Evolutionary conservation across 2,888 invertebrate genomes (phyloP), one percentile per base, ranked within the genome.

Genomic region (Lomographa bimaculata): DNA sequence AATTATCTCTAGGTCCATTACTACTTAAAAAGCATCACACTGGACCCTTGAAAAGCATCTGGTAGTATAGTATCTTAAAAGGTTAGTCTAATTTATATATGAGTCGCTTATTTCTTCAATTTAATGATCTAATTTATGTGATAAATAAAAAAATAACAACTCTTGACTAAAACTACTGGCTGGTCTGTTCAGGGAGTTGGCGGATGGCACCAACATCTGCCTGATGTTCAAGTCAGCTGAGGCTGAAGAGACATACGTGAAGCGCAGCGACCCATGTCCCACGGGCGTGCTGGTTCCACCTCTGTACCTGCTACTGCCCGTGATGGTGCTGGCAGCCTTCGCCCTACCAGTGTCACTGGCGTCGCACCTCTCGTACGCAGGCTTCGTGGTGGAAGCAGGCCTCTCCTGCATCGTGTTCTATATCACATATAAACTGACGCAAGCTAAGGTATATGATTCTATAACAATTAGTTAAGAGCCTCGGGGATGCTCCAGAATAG

Each of bases 231-330:
- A 77, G 52, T 67, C 70, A 5, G 43, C 53, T 34, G 78, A 71
- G 5, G 73, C 75, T 20, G 90, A 89, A 54, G 64, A 54, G 18
- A 71, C 67, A 33, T 89, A 75, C 55, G 62, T 66, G 18, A 66
- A 73, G 6, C 78, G 87, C 8, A 61, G 50, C 7, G 82, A 82
- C 44, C 73, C 75, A 11, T 78, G 78, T 43, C 89, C 86, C 1
- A 58, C 84, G 30, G 73, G 81, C 3, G 66, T 77, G 17, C 71
- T 71, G 6, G 72, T 74, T 3, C 86, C 89, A 1, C 83, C 89
- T n/a, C 68, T 90, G 45, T 65, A 85, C 53, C 71, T 89, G 30
- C 59, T 87, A 29, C 85, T 90, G 6, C 79, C 90, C 0, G 80
- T 90, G 41, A 59, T 78, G 9, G 63, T 70, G 32, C 66, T 86